Evolutionary conservation across 1,140 invertebrate genomes (phyloP), one percentile per base, ranked within the genome.

Genomic region (Triops cancriformis): DNA sequence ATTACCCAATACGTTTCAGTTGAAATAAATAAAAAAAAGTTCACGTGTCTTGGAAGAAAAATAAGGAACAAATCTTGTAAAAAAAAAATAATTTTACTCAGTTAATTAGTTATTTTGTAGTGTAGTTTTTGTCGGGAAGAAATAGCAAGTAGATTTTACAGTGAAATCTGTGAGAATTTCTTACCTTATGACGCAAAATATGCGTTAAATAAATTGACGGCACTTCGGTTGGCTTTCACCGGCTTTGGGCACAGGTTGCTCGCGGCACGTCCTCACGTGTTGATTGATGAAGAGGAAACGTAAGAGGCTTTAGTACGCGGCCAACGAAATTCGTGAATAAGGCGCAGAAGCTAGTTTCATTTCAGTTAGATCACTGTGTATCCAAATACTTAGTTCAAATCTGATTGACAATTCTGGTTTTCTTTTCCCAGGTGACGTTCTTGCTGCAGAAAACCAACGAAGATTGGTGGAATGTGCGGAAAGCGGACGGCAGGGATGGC

Each of bases 401-500:
- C 14, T 9, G 6, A 18, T 64, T 64, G 14, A 64, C 9, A 64
- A 45, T 79, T 76, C 64, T 78, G 72, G 75, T 77, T 27, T 73
- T 79, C 14, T n/a, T 75, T 27, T 37, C 7, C 31, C 84, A 92
- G 86, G 84, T 91, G 3, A 94, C 99, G 92, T 92, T 97, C 81
- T 86, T 99, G 1, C 87, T 98, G 73, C 95, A 93, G 82, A 97
- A 97, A 86, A 98, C 95, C 1, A 99, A 98, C 85, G 89, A 91
- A 1, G 98, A 99, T 84, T 99, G 98, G 97, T 99, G 98, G 98
- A 95, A 94, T 81, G 93, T 98, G 5, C 87, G 96, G 14, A 98
- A 97, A 86, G 88, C 89, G 0, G 94, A 95, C 82, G 93, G 96
- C 0, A 89, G 90, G 0, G 96, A 98, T 82, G 97, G 97, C 12